Percentiles rank a stretch among this genome's conserved stretches.
Evolutionary conservation across 2,113 vertebrate species (phyloP).

Genomic region (Lipophrys pholis): DNA sequence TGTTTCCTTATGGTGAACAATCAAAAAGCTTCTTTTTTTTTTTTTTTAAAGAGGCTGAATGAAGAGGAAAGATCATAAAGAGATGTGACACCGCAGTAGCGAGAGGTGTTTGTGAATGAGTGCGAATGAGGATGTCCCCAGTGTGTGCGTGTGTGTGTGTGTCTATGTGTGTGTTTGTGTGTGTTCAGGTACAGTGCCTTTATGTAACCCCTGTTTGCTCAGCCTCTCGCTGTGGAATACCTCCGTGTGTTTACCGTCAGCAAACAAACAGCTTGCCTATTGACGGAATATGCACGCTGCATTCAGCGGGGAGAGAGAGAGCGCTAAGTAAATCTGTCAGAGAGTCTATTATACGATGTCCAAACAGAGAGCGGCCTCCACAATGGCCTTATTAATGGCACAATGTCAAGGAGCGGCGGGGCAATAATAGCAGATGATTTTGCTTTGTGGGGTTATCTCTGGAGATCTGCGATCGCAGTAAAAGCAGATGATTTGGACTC

Average conservation of each 20-base stretch:
- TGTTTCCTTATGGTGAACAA: conserved; percentile 54
- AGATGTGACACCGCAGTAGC: not conserved
- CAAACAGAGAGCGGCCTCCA: conserved; percentile 75
- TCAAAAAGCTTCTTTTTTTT: conserved; percentile 4
- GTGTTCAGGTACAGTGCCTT: conserved; percentile 72
- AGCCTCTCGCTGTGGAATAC: conserved; percentile 71
- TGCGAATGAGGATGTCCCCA: too few species aligned
- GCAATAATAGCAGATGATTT: conserved; percentile 84
- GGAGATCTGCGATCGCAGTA: conserved; percentile 68
- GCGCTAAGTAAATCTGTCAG: conserved; percentile 82
- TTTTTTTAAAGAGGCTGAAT: too few species aligned
- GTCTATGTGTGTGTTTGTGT: conserved; percentile 7
- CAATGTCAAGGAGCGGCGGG: conserved; percentile 79
- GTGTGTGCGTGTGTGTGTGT: not conserved
- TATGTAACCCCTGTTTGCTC: conserved; percentile 81
- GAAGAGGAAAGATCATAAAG: conserved; percentile 47
- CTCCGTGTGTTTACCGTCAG: conserved; percentile 77
- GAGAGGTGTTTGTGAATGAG: not conserved
- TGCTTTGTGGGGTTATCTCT: conserved; percentile 83
- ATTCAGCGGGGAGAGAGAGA: conserved; percentile 67
- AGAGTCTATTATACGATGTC: conserved; percentile 82
- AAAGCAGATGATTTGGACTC: conserved; percentile 75
- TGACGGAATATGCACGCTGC: conserved; percentile 79
- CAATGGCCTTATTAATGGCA: conserved; percentile 84
- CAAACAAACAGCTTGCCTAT: conserved; percentile 83